phyloP scores from a whole-genome alignment of 2,797 vertebrate species.

The Pseudochirops corinnae region DNA sequence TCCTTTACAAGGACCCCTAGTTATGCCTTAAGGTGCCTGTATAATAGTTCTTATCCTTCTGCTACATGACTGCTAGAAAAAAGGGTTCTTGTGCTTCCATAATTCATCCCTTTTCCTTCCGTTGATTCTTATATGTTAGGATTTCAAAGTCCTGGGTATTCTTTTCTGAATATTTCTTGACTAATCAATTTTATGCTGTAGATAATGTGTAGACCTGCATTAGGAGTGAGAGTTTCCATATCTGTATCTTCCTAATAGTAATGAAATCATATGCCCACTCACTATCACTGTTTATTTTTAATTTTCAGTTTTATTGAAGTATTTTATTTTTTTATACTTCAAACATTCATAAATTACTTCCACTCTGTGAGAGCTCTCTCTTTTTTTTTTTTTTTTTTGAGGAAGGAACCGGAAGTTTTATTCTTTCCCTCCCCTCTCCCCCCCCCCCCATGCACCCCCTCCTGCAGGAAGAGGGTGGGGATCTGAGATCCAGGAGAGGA shows the following conservation, averaged over 20 bases:
- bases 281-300: not conserved
- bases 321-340: not conserved
- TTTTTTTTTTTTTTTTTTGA: too few relatives aligned
- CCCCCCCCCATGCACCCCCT: too few relatives aligned
- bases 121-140: not conserved
- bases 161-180: not conserved
- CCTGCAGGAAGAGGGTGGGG: too few relatives aligned
- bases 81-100: not conserved
- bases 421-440: too few relatives aligned
- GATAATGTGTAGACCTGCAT: not conserved
- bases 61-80: not conserved
- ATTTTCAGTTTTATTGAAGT: not conserved
- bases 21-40: not conserved
- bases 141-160: not conserved
- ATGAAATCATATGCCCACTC: not conserved
- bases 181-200: not conserved
- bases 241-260: not conserved
- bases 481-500: too few relatives aligned
- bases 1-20: not conserved
- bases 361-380: not conserved
- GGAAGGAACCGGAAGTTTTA: too few relatives aligned
- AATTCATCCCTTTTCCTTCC: not conserved
- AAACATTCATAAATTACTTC: not conserved
- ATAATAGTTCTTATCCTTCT: not conserved
- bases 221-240: not conserved